A percentile compares a stretch with the other conserved stretches of the same genome.
Conservation (phyloP, 2,797 vertebrate genomes). For the Peromyscus melanophrys region DNA sequence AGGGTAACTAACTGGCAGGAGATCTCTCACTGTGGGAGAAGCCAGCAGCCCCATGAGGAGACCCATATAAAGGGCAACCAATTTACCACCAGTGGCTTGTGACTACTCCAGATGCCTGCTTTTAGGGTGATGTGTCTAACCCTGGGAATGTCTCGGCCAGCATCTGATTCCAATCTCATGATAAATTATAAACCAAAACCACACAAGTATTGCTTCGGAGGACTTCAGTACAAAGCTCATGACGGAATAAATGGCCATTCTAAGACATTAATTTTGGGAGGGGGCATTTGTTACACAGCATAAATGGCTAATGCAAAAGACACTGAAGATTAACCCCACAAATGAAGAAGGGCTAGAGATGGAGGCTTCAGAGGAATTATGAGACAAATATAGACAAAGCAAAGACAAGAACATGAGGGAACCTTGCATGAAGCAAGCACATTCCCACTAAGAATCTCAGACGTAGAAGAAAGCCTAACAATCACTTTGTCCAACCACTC, state of each 20-base stretch:
- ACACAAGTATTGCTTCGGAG: not conserved
- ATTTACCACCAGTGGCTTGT: not conserved
- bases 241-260: not conserved
- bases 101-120: not conserved
- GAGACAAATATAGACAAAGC: not conserved
- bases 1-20: not conserved
- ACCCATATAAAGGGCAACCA: not conserved
- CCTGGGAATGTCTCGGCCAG: not conserved
- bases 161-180: not conserved
- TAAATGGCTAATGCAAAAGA: not conserved
- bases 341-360: not conserved
- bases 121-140: not conserved
- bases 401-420: not conserved
- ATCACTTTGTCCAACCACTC: not conserved
- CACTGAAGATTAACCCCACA: not conserved
- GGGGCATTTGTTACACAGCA: not conserved
- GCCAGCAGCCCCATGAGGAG: not conserved
- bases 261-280: not conserved
- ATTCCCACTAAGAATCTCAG: not conserved
- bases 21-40: not conserved
- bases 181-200: not conserved
- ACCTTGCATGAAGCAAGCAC: not conserved
- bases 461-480: not conserved
- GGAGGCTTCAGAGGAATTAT: not conserved
- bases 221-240: not conserved